Evolutionary conservation across 64 coral and sea anemone species (phyloP).

Genomic region (Catalaphyllia jardinei): DNA sequence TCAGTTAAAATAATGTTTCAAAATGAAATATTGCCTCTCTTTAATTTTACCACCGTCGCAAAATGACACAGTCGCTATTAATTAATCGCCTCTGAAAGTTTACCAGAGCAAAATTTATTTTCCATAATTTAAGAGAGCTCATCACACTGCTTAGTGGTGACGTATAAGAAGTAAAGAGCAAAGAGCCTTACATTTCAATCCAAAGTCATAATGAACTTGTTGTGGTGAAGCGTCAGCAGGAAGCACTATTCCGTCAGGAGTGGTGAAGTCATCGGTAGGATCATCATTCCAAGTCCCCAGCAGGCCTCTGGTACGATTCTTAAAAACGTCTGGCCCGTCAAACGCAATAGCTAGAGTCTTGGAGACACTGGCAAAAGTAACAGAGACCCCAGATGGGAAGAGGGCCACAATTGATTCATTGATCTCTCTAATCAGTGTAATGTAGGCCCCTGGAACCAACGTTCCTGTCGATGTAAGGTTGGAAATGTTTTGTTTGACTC

Average conservation of each 20-base stretch:
- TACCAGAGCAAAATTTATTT: too few species aligned
- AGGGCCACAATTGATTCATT: background rate
- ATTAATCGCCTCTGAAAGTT: too few species aligned
- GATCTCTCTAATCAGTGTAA: background rate
- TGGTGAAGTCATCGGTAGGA: slow-evolving; percentile 24
- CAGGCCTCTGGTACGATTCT: slow-evolving; percentile 40
- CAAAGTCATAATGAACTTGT: slow-evolving; percentile 76
- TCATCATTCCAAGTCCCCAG: slow-evolving; percentile 54
- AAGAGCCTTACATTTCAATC: slow-evolving; percentile 64
- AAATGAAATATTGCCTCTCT: too few species aligned
- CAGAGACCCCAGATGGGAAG: slow-evolving; percentile 21
- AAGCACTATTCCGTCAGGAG: slow-evolving; percentile 52
- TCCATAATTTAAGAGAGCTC: too few species aligned
- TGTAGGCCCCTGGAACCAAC: background rate
- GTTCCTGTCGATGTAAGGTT: background rate
- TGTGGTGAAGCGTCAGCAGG: slow-evolving; percentile 32
- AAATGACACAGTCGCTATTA: too few species aligned
- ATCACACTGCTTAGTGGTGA: background rate
- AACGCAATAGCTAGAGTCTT: slow-evolving; percentile 14
- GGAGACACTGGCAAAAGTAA: background rate
- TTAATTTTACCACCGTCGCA: too few species aligned
- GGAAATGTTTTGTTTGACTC: slow-evolving; percentile 9
- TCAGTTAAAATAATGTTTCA: too few species aligned
- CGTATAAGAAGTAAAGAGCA: too few species aligned
- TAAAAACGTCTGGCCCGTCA: slow-evolving; percentile 13